Base-by-base conservation (phyloP, 1,140 invertebrate species). In the Aphelinus certus region DNA sequence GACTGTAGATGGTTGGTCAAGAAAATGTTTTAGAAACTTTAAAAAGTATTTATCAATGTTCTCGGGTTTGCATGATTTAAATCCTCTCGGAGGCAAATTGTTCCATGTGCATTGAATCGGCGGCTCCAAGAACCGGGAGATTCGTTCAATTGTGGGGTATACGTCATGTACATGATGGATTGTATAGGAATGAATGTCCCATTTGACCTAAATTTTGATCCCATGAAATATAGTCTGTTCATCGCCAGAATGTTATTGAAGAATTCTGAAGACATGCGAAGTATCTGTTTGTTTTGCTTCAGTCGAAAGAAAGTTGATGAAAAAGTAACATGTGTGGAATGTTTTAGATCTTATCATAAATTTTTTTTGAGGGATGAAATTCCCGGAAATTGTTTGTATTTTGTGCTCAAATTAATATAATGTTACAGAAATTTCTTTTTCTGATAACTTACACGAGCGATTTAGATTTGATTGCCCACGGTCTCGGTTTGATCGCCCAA, bases 101-200 rank as follows among this genome's bases (percentile, higher is more conserved):
- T 60, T 60, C 4, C 4, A 53, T 53, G 4, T 9, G 9, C 51
- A 53, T 60, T 1, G 6, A 60, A 60, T 26, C 26, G 51, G 9
- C 4, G 9, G 3, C 58, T n/a, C 2, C 26, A 60, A 60, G 1
- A 42, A 2, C 26, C 26, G 26, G 26, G 26, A 26, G 58, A 60
- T 7, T 2, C 2, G n/a, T 60, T 42, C 26, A 60, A 60, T 26
- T 60, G 58, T 42, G 58, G 58, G 6, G 42, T 60, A 42, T 43
- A 60, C 26, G 58, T 60, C 2, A 60, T 60, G 58, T 42, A 60
- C 3, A 42, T 60, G 7, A 60, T 60, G 58, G 58, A 60, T 60
- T 60, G 58, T 60, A 60, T 60, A 3, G 58, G 58, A 60, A 2
- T n/a, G 2, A 60, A 42, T 60, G 26, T 60, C n/a, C 58, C 5